Conservation (phyloP, 2,888 invertebrate species). For the Willowsia nigromaculata region DNA sequence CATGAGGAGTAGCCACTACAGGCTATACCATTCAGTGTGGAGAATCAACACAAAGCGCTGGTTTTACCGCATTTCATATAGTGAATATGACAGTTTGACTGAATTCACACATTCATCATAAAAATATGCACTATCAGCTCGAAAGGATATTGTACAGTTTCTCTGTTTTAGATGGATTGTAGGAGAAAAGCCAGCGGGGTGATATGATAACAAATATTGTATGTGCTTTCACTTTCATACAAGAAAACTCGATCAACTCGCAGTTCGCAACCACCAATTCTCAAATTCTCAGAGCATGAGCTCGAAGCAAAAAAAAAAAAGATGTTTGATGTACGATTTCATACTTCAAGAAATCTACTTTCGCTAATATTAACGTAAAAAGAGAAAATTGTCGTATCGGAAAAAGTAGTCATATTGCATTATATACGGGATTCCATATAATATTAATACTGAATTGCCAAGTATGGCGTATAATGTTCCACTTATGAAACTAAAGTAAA, state of each 20-base stretch:
- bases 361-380: not conserved
- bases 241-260: not conserved
- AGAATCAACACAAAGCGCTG: constrained; percentile 40
- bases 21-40: not conserved
- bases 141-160: not conserved
- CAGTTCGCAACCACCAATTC: not conserved
- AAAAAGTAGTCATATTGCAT: not conserved
- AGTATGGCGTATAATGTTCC: too few species aligned
- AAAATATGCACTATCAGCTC: constrained; percentile 29
- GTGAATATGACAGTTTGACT: constrained; percentile 56
- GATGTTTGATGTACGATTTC: not conserved
- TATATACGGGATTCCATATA: not conserved
- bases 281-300: not conserved
- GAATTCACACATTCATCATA: constrained; percentile 66
- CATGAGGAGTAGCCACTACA: not conserved
- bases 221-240: not conserved
- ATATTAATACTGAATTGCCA: too few species aligned
- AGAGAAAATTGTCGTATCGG: not conserved
- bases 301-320: not conserved
- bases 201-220: not conserved
- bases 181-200: not conserved
- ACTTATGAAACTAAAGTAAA: too few species aligned
- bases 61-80: constrained; percentile 42
- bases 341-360: not conserved
- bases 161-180: constrained; percentile 1